Percentiles rank a stretch among this genome's conserved stretches.
Evolutionary conservation across 2,888 invertebrate genomes (phyloP).

Genomic region (Microchrysa polita): DNA sequence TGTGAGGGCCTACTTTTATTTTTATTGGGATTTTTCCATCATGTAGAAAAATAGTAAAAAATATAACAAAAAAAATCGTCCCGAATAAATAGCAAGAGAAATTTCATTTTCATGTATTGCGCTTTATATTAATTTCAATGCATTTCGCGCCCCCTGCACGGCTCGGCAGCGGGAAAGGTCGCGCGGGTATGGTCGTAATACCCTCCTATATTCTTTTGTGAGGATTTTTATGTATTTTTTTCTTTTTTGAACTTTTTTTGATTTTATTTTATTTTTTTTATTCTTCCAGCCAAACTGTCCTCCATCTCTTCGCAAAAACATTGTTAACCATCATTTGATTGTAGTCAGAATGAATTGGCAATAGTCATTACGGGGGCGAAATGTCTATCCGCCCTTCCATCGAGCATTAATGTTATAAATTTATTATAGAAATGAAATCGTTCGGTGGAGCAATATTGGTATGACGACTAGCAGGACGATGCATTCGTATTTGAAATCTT

Average conservation of each 20-base stretch:
- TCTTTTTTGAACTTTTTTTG: neutral
- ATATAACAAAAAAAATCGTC: neutral
- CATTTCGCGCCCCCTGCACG: conserved; percentile 17
- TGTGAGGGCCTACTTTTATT: conserved; percentile 15
- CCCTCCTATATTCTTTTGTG: neutral
- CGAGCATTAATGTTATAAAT: conserved; percentile 23
- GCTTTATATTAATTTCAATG: conserved; percentile 39
- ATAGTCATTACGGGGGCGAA: conserved; percentile 31
- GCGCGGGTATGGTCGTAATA: neutral
- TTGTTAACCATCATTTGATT: conserved; percentile 31
- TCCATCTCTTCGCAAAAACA: neutral
- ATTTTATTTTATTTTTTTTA: neutral
- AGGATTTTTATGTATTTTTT: neutral
- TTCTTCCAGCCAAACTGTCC: too few species aligned
- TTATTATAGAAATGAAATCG: conserved; percentile 32
- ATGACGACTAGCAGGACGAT: neutral
- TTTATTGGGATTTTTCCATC: conserved; percentile 27
- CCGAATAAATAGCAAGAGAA: conserved; percentile 32
- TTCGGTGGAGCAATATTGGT: neutral
- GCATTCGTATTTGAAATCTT: too few species aligned
- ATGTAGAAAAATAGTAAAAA: conserved; percentile 31
- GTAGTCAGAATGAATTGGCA: conserved; percentile 29
- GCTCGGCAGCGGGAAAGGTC: neutral
- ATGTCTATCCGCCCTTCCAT: conserved; percentile 12
- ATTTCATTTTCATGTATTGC: conserved; percentile 38